These are phyloP conservation scores for Hydrophis major DNA, from an alignment of 2,797 vertebrate genomes.

Conservation along the genomic window DNA sequence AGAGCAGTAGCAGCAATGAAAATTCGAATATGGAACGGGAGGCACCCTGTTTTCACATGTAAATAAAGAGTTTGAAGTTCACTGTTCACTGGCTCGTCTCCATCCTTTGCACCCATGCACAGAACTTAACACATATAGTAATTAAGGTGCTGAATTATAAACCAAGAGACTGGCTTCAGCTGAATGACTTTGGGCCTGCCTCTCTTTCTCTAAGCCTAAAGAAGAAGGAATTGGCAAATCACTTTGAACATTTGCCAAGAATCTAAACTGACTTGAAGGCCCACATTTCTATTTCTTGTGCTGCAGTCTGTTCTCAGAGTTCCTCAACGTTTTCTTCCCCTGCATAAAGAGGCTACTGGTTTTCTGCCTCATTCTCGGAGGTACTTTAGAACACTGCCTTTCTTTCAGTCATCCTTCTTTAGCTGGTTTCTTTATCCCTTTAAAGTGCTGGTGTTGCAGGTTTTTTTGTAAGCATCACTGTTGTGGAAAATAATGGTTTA, in stretches of 20 bases:
- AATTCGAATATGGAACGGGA: too few species aligned
- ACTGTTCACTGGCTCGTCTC: too few species aligned
- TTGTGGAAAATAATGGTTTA: background rate
- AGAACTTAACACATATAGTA: background rate
- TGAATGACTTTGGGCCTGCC: too few species aligned
- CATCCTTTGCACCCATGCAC: too few species aligned
- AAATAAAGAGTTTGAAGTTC: too few species aligned
- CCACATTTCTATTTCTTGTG: background rate
- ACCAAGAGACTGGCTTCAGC: background rate
- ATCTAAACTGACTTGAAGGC: background rate
- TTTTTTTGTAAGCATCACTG: background rate
- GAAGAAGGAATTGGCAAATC: background rate
- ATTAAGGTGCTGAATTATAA: background rate
- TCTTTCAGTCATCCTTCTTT: background rate
- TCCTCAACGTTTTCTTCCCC: background rate
- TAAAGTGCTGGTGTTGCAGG: background rate
- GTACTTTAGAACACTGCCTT: background rate
- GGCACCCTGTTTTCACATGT: too few species aligned
- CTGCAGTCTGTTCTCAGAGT: background rate
- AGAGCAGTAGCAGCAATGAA: too few species aligned
- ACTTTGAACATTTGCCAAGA: background rate
- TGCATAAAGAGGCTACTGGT: background rate
- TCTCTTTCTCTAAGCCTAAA: background rate
- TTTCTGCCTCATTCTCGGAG: background rate
- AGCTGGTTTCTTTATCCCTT: background rate